phyloP scores from a whole-genome alignment of 92 coral and sea anemone genomes.

The Parazoanthus atlanticus region DNA sequence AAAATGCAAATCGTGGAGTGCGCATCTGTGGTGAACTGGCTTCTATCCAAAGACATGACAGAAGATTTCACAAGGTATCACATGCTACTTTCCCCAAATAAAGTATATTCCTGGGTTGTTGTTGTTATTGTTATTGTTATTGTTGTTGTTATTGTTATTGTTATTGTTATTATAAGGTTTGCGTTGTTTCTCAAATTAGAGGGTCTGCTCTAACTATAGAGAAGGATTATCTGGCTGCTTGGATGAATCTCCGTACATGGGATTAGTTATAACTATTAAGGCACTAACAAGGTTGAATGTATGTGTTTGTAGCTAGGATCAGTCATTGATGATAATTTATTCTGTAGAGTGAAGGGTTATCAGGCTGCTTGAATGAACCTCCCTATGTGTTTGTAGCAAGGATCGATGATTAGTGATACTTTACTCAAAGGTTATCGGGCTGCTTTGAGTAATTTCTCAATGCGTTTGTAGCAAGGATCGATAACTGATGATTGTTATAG shows the following conservation, averaged over 20 bases:
- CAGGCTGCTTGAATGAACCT: neutral
- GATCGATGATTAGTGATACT: neutral
- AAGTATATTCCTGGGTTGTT: neutral
- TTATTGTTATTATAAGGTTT: neutral
- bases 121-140: neutral
- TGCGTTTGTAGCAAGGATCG: neutral
- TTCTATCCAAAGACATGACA: slow-evolving; percentile 91
- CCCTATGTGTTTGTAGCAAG: neutral
- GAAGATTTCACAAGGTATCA: slow-evolving; percentile 81
- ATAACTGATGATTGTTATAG: neutral
- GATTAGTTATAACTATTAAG: no score
- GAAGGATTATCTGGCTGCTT: neutral
- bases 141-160: neutral
- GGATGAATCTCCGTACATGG: neutral
- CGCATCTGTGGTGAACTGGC: slow-evolving; percentile 96
- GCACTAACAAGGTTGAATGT: no score
- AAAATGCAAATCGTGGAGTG: slow-evolving; percentile 87
- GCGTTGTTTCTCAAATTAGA: neutral
- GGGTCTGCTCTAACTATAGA: no score
- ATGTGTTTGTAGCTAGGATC: neutral
- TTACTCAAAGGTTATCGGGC: neutral
- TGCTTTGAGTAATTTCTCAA: neutral
- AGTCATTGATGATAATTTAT: neutral
- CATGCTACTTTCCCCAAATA: neutral
- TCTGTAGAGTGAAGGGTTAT: neutral